Evolutionary conservation across 1,140 invertebrate species (phyloP).

Genomic region (Drosophila insularis): DNA sequence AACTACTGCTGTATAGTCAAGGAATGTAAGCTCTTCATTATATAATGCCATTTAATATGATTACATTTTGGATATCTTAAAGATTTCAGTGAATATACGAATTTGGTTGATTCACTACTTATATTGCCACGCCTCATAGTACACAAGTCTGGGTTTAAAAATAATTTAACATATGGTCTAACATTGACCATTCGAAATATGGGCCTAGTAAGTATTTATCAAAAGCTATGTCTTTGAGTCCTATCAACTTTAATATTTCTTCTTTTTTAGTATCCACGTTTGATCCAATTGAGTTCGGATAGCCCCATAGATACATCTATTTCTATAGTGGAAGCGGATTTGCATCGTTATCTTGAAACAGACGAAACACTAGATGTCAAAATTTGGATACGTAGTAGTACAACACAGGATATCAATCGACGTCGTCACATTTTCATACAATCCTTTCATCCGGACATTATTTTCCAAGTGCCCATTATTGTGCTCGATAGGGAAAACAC

Average conservation of each 20-base stretch:
- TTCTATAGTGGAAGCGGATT: constrained; percentile 16
- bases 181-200: constrained; percentile 47
- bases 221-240: neutral
- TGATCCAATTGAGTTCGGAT: constrained; percentile 47
- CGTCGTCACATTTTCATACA: constrained; percentile 57
- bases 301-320: constrained; percentile 52
- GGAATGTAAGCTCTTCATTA: constrained; percentile 44
- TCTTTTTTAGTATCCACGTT: constrained; percentile 55
- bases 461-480: constrained; percentile 73
- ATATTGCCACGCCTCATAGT: constrained; percentile 56
- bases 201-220: constrained; percentile 38
- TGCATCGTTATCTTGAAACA: constrained; percentile 50
- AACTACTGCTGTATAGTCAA: constrained; percentile 50
- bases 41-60: too few species aligned
- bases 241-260: neutral
- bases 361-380: constrained; percentile 51
- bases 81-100: constrained; percentile 58
- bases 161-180: constrained; percentile 44
- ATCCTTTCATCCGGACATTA: constrained; percentile 68
- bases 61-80: too few species aligned
- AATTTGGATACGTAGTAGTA: constrained; percentile 38
- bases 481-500: constrained; percentile 17
- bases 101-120: constrained; percentile 54
- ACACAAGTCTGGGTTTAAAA: constrained; percentile 22
- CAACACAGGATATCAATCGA: constrained; percentile 39